These are phyloP conservation scores for Acanthosoma haemorrhoidale DNA, from an alignment of 2,888 invertebrate genomes.

Conservation along the genomic window DNA sequence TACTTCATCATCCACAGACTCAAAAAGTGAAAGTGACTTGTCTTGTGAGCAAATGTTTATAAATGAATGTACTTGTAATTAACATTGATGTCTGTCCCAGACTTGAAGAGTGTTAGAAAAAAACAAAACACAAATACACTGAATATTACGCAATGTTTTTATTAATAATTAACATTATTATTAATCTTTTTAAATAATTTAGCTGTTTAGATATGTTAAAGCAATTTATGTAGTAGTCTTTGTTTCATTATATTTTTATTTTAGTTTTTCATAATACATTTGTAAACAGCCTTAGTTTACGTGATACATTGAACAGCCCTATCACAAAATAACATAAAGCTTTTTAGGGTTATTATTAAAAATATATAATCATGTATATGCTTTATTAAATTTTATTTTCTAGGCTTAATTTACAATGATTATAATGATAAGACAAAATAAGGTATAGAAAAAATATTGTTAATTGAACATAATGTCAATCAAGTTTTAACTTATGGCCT, in stretches of 20 bases:
- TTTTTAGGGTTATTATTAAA: background rate
- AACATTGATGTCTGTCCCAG: background rate
- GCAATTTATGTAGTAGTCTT: background rate
- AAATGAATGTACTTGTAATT: background rate
- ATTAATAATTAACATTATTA: slow-evolving; percentile 1
- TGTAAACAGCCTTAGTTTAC: background rate
- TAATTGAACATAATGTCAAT: slow-evolving; percentile 21
- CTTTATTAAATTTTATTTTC: slow-evolving; percentile 13
- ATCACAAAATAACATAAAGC: slow-evolving; percentile 6
- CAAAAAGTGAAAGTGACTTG: background rate
- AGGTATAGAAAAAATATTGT: slow-evolving; percentile 26
- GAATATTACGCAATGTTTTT: slow-evolving; percentile 5
- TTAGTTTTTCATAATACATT: background rate
- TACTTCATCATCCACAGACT: background rate
- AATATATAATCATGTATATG: background rate
- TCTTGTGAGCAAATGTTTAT: background rate
- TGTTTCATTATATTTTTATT: slow-evolving; percentile 8
- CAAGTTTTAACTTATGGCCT: slow-evolving; percentile 7
- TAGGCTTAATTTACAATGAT: slow-evolving; percentile 24
- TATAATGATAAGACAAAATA: slow-evolving; percentile 18
- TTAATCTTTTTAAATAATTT: background rate
- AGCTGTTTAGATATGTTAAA: background rate
- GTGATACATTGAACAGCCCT: background rate
- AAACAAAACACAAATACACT: background rate
- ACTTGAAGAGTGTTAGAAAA: background rate